Evolutionary conservation across 2,113 vertebrate species (phyloP), one percentile per base, ranked within the genome.

Genomic region (Festucalex cinctus): DNA sequence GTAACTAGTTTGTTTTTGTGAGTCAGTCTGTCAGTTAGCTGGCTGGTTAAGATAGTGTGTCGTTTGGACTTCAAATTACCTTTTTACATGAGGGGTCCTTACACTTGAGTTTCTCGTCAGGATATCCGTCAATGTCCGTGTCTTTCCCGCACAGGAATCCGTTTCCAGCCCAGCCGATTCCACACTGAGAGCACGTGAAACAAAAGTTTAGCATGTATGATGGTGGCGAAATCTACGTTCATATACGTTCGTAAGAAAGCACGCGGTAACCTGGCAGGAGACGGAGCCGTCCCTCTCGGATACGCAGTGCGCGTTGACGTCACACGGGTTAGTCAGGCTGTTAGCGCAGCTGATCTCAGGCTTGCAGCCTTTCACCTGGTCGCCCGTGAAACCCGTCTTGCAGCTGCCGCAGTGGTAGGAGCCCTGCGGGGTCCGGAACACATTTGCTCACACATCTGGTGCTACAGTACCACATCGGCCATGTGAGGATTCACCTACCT

Each of bases 101-200:
- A 86, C 97, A 99, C 1, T 88, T 88, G 39, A 99, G 93, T 69
- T 96, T 94, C 78, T 97, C 95, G 0, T 99, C 95, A 0, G 97
- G 96, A 77, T 97, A 98, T 63, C 97, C 95, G 22, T 99, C 97
- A 9, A 99, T 99, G 85, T 99, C 97, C 0, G 96, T 91, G 51
- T 99, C 97, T 88, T 95, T 98, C 68, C 95, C 97, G 1, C 97
- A 99, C 63, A 96, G 66, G 69, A 92, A 95, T 60, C 97, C 97
- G 26, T 99, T 94, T 6, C 97, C 97, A 59, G 97, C 97, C 96
- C 96, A 99, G 73, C 97, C 97, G 49, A 99, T 93, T 49, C 94
- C 93, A 85, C 97, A 99, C 97, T 99, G 84, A 60, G 65, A 88
- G 73, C 64, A 58, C 26, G 57, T 53, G 73, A 24, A 75, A 58